Evolutionary conservation across 2,797 vertebrate genomes (phyloP).

Genomic region (Orestias chungarensis): DNA sequence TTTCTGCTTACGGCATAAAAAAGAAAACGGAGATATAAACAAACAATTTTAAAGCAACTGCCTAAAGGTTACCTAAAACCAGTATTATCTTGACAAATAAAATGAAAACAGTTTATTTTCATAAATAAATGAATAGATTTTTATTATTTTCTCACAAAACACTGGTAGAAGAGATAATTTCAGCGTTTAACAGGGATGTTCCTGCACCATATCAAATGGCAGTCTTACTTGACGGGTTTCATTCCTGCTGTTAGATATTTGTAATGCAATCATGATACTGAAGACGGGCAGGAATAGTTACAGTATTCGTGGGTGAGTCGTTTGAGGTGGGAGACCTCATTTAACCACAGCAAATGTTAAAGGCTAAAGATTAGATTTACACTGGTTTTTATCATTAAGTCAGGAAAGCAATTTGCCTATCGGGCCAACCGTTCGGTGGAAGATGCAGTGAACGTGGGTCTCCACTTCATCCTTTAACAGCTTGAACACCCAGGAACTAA

Average conservation of each 20-base stretch:
- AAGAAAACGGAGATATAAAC: background rate
- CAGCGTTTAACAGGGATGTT: background rate
- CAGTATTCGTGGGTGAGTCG: slow-evolving; percentile 59
- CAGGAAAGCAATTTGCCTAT: background rate
- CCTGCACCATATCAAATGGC: slow-evolving; percentile 41
- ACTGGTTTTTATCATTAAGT: background rate
- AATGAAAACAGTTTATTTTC: background rate
- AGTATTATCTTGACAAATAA: background rate
- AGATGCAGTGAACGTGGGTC: too few species aligned
- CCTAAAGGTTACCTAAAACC: background rate
- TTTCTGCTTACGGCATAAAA: slow-evolving; percentile 33
- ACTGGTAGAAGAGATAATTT: background rate
- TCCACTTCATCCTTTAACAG: too few species aligned
- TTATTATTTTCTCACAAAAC: background rate
- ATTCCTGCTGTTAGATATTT: slow-evolving; percentile 63
- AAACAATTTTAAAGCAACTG: background rate
- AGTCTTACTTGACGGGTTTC: slow-evolving; percentile 48
- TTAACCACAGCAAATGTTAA: slow-evolving; percentile 61
- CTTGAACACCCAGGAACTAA: too few species aligned
- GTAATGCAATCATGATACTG: slow-evolving; percentile 70
- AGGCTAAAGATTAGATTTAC: slow-evolving; percentile 10
- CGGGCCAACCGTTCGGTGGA: too few species aligned
- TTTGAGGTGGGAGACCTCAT: slow-evolving; percentile 68
- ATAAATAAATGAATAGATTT: background rate
- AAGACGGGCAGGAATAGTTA: slow-evolving; percentile 72